These are phyloP conservation scores for Pipistrellus nathusii DNA, from an alignment of 2,797 vertebrate genomes.

Conservation along the genomic window DNA sequence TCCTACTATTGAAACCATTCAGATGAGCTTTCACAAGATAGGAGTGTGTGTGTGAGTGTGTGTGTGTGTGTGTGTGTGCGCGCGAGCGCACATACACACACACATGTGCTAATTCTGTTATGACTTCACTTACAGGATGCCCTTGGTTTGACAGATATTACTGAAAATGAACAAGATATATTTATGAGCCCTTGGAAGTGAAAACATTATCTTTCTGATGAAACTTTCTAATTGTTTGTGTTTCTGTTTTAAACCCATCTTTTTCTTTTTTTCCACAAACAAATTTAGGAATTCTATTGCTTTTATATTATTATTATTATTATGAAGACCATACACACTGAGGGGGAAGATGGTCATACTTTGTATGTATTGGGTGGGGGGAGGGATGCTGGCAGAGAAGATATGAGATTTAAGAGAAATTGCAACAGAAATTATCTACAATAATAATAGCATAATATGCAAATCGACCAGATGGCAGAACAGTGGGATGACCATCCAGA, in stretches of 20 bases:
- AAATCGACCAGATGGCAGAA: too few relatives aligned
- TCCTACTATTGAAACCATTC: constrained; percentile 8
- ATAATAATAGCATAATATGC: too few relatives aligned
- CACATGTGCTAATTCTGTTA: not conserved
- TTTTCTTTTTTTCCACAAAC: not conserved
- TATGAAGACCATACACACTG: accelerated
- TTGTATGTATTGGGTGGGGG: accelerated
- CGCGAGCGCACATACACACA: too few relatives aligned
- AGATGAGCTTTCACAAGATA: constrained; percentile 22
- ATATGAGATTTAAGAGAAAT: not conserved
- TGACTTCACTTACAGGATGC: not conserved
- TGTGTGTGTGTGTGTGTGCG: not conserved
- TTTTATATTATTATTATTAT: not conserved
- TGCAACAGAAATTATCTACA: not conserved
- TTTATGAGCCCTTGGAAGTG: not conserved
- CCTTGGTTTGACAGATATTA: not conserved
- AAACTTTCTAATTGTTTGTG: not conserved
- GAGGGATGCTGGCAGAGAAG: accelerated
- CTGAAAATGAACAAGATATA: not conserved
- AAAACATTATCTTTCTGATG: not conserved
- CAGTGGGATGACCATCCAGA: too few relatives aligned
- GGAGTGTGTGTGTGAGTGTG: not conserved
- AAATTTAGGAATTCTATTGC: not conserved
- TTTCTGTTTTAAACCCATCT: not conserved
- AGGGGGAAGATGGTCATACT: accelerated